phyloP scores from a whole-genome alignment of 1,140 invertebrate genomes.

The Lucilia sericata region DNA sequence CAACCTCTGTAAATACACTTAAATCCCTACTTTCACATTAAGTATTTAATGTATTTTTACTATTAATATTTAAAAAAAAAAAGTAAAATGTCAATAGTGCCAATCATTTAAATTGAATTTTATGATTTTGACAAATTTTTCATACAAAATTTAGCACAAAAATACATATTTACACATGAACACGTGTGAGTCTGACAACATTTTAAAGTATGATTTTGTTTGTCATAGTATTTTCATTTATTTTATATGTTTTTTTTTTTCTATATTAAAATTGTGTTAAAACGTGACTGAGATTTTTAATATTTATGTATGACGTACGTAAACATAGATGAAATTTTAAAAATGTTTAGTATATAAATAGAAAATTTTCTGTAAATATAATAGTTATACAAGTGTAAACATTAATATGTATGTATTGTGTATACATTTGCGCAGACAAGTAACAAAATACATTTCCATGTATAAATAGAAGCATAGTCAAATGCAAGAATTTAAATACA shows the following conservation, averaged over 20 bases:
- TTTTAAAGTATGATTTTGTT: neutral
- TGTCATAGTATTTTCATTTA: neutral
- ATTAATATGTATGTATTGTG: too few species aligned
- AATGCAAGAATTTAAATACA: too few species aligned
- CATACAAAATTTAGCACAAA: neutral
- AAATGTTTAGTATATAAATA: neutral
- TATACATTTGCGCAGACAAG: too few species aligned
- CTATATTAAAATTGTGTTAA: constrained; percentile 11
- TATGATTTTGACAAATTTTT: neutral
- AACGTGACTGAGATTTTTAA: constrained; percentile 10
- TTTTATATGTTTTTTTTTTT: neutral
- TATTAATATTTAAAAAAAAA: neutral
- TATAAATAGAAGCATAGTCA: too few species aligned
- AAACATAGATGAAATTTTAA: neutral
- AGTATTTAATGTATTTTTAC: too few species aligned
- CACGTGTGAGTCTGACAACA: neutral
- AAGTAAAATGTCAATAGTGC: neutral
- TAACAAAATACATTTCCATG: too few species aligned
- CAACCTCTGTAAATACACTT: too few species aligned
- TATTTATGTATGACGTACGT: neutral
- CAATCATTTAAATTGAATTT: constrained; percentile 21
- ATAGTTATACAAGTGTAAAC: too few species aligned
- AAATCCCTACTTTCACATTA: too few species aligned
- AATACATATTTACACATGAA: neutral
- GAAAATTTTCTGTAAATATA: too few species aligned